These are phyloP conservation scores for Forbesichthys papilliferus DNA, from an alignment of 2,113 vertebrate genomes.

Conservation along the genomic window DNA sequence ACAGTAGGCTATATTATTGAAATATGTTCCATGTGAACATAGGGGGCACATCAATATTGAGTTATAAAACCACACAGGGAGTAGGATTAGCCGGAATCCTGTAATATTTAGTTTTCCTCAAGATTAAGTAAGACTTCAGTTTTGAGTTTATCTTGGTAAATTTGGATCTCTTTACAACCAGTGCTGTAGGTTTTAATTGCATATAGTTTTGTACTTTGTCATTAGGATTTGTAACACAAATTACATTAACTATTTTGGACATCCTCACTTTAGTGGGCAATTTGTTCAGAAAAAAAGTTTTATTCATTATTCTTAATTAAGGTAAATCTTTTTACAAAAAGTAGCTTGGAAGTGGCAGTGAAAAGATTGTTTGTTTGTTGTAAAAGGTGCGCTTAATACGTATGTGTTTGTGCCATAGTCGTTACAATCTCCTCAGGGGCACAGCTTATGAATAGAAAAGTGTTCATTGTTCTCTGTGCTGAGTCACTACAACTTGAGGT, in stretches of 20 bases:
- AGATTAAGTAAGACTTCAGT: too few relatives aligned
- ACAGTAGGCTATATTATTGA: background rate
- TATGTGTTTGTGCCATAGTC: constrained; percentile 7
- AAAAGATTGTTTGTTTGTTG: constrained; percentile 29
- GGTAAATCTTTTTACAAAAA: background rate
- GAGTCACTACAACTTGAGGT: background rate
- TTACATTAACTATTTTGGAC: too few relatives aligned
- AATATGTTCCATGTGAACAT: background rate
- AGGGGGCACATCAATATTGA: constrained; percentile 3
- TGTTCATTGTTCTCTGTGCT: constrained; percentile 48
- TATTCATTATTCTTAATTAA: background rate
- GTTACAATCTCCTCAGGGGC: constrained; percentile 44
- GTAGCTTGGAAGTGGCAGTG: constrained; percentile 15
- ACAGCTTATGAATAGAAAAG: constrained; percentile 49
- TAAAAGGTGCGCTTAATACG: constrained; percentile 32
- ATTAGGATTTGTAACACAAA: too few relatives aligned
- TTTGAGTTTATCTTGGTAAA: too few relatives aligned
- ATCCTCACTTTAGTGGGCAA: too few relatives aligned
- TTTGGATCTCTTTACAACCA: too few relatives aligned
- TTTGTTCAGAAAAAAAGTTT: background rate
- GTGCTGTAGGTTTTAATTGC: too few relatives aligned
- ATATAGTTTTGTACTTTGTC: too few relatives aligned
- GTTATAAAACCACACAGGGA: background rate
- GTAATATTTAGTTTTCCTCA: too few relatives aligned
- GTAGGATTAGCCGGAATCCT: too few relatives aligned